A percentile compares a stretch with the other conserved stretches of the same genome.
Conservation (phyloP, 2,888 invertebrate species). For the Harmothoe impar region DNA sequence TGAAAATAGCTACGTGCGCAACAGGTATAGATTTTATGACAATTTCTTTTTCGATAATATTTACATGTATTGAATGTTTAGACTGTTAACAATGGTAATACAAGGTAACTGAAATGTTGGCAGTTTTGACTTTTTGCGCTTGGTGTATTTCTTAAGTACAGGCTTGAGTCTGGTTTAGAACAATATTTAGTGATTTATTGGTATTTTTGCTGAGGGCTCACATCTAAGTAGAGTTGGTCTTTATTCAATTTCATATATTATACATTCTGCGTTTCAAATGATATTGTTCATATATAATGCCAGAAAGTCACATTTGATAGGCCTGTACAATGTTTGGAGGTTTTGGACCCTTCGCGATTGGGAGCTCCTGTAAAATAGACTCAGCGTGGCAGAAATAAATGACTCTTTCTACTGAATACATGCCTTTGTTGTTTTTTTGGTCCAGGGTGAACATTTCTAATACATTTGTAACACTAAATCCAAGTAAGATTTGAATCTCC, state of each 20-base stretch:
- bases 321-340: constrained; percentile 6
- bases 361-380: neutral
- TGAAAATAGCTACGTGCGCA: neutral
- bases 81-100: constrained; percentile 22
- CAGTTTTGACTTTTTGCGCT: neutral
- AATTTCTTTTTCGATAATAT: neutral
- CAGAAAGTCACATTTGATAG: neutral
- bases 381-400: constrained; percentile 18
- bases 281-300: neutral
- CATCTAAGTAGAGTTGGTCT: neutral
- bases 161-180: neutral
- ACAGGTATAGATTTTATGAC: constrained; percentile 3
- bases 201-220: constrained; percentile 20
- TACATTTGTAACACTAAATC: no score
- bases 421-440: neutral
- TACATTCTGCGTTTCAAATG: neutral
- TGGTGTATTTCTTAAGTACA: constrained; percentile 1
- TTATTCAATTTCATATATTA: neutral
- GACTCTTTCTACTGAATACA: constrained; percentile 20
- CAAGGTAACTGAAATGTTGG: constrained; percentile 2
- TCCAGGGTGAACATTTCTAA: no score
- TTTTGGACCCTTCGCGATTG: neutral
- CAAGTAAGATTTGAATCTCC: no score
- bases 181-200: constrained; percentile 11
- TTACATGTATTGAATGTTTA: neutral